Base-by-base conservation (phyloP, 2,797 vertebrate genomes). In the Scleropages formosus region DNA sequence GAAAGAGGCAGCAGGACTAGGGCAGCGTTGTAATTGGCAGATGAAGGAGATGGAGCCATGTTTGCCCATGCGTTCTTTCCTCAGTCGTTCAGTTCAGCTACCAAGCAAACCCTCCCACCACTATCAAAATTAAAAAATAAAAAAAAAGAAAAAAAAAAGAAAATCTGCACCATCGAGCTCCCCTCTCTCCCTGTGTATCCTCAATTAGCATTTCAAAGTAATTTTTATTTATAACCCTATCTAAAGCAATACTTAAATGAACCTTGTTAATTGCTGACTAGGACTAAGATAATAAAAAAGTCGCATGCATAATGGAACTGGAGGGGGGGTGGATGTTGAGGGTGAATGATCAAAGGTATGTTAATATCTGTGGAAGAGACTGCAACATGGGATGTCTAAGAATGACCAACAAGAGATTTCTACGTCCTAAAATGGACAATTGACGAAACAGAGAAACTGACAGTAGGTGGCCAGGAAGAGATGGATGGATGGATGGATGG, bases 271-370 rank as follows among this genome's bases (percentile, higher is more conserved):
- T 73, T 77, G 70, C 76, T 66, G 47, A 77, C 75, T 70, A 76
- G 66, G 66, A 49, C 16, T 26, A 75, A 9, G 65, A 70, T 70
- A 47, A 51, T 62, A 49, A 60, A 61, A 27, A 81, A 80, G 81
- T 82, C 80, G 77, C 76, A 67, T 82, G 87, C 84, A 88, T 88
- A 78, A 85, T 78, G 80, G 67, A 80, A 78, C 84, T 78, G 80
- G 67, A 81, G 82, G 80, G 79, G 86, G 86, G 86, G 85, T 86
- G 85, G 83, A 31, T 39, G 31, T 39, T 6, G 31, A 79, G 79
- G 9, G 82, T 79, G 78, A 13, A 80, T 56, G 83, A 91, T 91
- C 90, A 92, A 92, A 92, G 88, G 84, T 88, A 91, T 92, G 90
- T 73, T 89, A 91, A 91, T 91, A 80, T 78, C 69, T 82, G 75